These are phyloP conservation scores for Australoheros scitulus DNA, from an alignment of 2,113 vertebrate species.

Conservation along the genomic window DNA sequence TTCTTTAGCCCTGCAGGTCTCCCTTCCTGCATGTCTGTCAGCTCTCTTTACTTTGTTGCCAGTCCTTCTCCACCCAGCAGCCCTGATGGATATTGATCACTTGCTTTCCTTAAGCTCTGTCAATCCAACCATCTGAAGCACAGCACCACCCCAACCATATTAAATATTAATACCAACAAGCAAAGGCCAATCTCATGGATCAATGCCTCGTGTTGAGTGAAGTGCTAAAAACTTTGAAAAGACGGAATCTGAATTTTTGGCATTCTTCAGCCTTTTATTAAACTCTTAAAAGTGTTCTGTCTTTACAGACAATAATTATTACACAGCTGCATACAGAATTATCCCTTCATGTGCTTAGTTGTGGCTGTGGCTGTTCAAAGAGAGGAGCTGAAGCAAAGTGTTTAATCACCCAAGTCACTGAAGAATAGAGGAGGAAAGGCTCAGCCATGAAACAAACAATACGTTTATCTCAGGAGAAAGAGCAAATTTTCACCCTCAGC, in stretches of 20 bases:
- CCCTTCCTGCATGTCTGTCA: neutral
- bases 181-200: conserved; percentile 30
- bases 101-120: conserved; percentile 30
- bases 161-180: conserved; percentile 59
- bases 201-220: conserved; percentile 13
- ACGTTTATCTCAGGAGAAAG: neutral
- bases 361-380: neutral
- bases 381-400: conserved; percentile 1
- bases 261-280: neutral
- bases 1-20: neutral
- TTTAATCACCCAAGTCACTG: conserved; percentile 28
- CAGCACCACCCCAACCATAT: conserved; percentile 27
- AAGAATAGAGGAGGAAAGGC: neutral
- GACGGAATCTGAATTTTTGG: conserved; percentile 6
- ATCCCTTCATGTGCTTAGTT: neutral
- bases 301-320: neutral
- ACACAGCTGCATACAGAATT: neutral
- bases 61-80: conserved; percentile 19
- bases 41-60: conserved; percentile 14
- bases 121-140: conserved; percentile 25
- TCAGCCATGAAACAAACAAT: neutral
- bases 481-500: neutral
- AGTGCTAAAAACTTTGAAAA: conserved; percentile 18
- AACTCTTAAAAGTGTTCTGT: neutral
- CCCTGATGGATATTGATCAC: conserved; percentile 64